phyloP scores from a whole-genome alignment of 2,797 vertebrate genomes.

The Coccyzus lansbergi region DNA sequence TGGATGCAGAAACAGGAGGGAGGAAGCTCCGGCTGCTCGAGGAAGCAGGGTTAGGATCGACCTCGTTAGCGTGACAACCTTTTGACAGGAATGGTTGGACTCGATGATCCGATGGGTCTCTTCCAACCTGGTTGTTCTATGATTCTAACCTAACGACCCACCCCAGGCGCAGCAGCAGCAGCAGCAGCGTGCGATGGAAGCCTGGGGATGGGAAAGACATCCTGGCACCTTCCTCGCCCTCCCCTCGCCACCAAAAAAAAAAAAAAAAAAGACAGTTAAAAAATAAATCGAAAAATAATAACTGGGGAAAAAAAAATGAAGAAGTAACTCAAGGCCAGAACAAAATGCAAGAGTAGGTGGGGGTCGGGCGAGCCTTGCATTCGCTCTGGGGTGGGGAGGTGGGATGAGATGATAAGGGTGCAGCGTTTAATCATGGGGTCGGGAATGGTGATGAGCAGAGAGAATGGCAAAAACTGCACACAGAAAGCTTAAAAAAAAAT shows the following conservation, averaged over 20 bases:
- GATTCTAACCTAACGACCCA: constrained; percentile 37
- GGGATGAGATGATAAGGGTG: constrained; percentile 72
- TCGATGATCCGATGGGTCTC: too few species aligned
- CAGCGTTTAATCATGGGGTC: constrained; percentile 69
- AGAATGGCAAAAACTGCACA: constrained; percentile 68
- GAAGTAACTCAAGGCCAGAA: constrained; percentile 63
- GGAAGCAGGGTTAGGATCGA: not conserved
- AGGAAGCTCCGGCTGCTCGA: not conserved
- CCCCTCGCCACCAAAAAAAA: constrained; percentile 60
- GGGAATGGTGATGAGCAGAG: constrained; percentile 74
- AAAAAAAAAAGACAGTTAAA: not conserved
- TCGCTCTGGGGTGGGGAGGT: constrained; percentile 65
- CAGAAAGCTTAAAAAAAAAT: constrained; percentile 44
- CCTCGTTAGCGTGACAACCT: not conserved
- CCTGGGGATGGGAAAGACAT: constrained; percentile 24
- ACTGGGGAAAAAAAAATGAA: not conserved
- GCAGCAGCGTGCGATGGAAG: constrained; percentile 23
- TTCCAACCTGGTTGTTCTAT: too few species aligned
- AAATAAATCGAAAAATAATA: not conserved
- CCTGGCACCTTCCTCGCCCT: constrained; percentile 44
- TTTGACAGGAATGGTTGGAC: too few species aligned
- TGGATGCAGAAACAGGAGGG: constrained; percentile 58
- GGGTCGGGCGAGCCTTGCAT: constrained; percentile 46
- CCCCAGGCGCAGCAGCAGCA: not conserved
- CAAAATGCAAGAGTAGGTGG: constrained; percentile 69